Percentiles rank a stretch among this genome's conserved stretches.
phyloP scores from a whole-genome alignment of 2,888 invertebrate genomes.

The Cyaniris semiargus region DNA sequence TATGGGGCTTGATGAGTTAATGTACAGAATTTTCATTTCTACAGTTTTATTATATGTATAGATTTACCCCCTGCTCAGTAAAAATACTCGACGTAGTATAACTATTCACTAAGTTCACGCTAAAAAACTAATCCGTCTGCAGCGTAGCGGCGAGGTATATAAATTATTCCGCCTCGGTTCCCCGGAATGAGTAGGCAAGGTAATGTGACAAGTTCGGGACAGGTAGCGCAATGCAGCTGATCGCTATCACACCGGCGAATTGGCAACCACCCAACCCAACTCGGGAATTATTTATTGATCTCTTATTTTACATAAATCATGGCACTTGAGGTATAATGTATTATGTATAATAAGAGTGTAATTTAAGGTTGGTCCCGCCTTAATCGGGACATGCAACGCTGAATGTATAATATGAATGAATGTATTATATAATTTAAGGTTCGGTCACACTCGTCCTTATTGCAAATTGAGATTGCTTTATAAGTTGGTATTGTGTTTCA shows the following conservation, averaged over 20 bases:
- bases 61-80: too few relatives aligned
- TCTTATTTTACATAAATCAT: neutral
- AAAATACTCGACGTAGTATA: too few relatives aligned
- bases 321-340: too few relatives aligned
- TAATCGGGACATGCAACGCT: too few relatives aligned
- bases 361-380: too few relatives aligned
- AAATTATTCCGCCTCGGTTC: neutral
- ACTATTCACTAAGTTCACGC: too few relatives aligned
- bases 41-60: too few relatives aligned
- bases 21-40: too few relatives aligned
- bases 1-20: too few relatives aligned
- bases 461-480: neutral
- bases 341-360: too few relatives aligned
- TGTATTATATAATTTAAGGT: neutral
- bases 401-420: too few relatives aligned
- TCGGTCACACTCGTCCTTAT: neutral
- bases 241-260: neutral
- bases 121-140: neutral
- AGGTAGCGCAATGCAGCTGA: conserved; percentile 36
- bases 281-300: conserved; percentile 3
- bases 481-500: conserved; percentile 60
- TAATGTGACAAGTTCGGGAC: neutral
- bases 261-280: conserved; percentile 32
- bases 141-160: neutral
- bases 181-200: neutral